Evolutionary conservation across 2,113 vertebrate genomes (phyloP).

Genomic region (Numenius arquata): DNA sequence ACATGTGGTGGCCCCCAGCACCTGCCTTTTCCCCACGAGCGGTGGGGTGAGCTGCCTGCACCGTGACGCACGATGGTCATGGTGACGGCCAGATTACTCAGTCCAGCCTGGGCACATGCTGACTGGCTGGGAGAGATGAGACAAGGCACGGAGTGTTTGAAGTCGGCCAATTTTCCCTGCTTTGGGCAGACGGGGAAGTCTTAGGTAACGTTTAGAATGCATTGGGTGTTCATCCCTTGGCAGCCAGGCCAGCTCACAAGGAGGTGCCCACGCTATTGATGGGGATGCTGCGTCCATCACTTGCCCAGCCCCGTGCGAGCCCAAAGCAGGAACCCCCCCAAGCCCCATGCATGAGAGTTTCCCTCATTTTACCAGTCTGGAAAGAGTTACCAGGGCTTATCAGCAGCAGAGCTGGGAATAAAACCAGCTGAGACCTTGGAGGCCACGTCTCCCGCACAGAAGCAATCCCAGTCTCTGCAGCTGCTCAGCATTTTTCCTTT

Average conservation of each 20-base stretch:
- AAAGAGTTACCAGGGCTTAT: neutral
- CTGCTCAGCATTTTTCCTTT: neutral
- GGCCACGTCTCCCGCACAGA: neutral
- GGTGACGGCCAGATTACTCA: neutral
- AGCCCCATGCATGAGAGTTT: fast-evolving
- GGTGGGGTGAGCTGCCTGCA: fast-evolving
- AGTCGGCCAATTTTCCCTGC: neutral
- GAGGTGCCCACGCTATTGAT: fast-evolving
- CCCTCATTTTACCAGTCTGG: neutral
- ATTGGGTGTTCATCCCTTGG: neutral
- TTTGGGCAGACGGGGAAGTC: neutral
- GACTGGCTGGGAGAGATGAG: neutral
- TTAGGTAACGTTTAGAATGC: neutral
- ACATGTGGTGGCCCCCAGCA: fast-evolving
- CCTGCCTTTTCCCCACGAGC: fast-evolving
- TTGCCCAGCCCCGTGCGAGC: fast-evolving
- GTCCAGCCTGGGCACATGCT: neutral
- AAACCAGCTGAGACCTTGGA: neutral
- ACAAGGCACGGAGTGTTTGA: neutral
- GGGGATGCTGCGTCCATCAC: fast-evolving
- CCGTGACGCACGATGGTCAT: fast-evolving
- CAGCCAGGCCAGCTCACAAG: neutral
- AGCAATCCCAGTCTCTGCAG: neutral
- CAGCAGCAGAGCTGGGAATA: neutral
- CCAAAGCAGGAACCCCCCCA: neutral